These are phyloP conservation scores for Cotesia typhae DNA, from an alignment of 1,140 invertebrate genomes.

Conservation along the genomic window DNA sequence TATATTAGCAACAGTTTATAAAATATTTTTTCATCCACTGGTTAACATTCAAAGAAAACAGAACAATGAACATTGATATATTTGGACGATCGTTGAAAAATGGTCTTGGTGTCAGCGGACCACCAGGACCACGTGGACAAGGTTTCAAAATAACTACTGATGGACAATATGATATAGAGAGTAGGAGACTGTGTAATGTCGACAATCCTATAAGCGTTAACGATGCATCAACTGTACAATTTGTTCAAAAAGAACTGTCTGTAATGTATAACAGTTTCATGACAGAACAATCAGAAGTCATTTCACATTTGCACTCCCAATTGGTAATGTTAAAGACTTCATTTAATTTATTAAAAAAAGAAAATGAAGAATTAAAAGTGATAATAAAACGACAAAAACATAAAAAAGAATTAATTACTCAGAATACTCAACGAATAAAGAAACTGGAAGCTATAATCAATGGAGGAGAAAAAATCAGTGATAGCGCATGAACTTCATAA, in stretches of 20 bases:
- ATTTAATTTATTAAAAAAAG: not conserved
- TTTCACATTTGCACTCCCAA: constrained; percentile 1
- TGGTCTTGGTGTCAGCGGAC: not conserved
- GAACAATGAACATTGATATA: constrained; percentile 34
- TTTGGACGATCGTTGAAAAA: constrained; percentile 32
- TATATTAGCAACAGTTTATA: constrained; percentile 8
- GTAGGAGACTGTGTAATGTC: constrained; percentile 31
- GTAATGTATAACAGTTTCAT: not conserved
- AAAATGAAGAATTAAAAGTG: no score
- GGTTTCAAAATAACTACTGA: constrained; percentile 33
- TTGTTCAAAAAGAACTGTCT: not conserved
- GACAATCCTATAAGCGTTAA: not conserved
- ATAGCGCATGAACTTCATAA: not conserved
- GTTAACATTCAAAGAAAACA: not conserved
- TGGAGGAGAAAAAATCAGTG: constrained; percentile 4
- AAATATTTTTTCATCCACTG: not conserved
- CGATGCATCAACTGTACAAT: not conserved
- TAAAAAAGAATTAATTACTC: no score
- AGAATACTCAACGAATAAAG: not conserved
- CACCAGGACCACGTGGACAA: constrained; percentile 23
- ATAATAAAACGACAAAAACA: no score
- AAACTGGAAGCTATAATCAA: not conserved
- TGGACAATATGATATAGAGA: constrained; percentile 32
- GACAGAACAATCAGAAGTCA: constrained; percentile 3
- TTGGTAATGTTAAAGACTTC: not conserved